Evolutionary conservation across 1,140 invertebrate species (phyloP), one percentile per base, ranked within the genome.

Genomic region (Elysia chlorotica): DNA sequence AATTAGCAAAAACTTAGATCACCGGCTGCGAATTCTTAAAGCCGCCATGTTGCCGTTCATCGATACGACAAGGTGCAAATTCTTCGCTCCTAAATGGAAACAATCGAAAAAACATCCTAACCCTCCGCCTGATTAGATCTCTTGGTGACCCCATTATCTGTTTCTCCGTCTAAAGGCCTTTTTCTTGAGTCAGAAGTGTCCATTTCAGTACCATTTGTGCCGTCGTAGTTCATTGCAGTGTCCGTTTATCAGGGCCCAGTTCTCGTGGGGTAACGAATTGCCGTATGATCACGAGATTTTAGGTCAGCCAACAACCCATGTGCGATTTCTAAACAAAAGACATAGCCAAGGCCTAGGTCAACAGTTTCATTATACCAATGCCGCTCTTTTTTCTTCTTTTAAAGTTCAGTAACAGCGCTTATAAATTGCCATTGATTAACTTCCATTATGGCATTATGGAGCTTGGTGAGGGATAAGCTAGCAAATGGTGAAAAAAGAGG

Each of bases 51-150:
- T 85, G 79, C 76, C 71, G 71, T 71, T 71, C 59, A 62, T 63
- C 59, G 38, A 63, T 63, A 62, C 41, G 59, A 62, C 57, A 71
- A 63, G 59, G 56, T 71, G 69, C 69, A 71, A 62, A 62, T 62
- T 71, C 59, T 71, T 71, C 69, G 69, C 59, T 71, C 35, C 57
- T 71, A 71, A 35, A 75, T 48, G 71, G 73, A 75, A 73, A 81
- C 36, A 73, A 75, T 74, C 71, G 38, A 80, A 78, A 63, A 79
- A 74, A 68, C 74, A 72, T 71, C 65, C 82, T 83, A 79, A 95
- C 93, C 93, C 92, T 92, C 92, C 85, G 93, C 94, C 88, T 94
- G 94, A 89, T 95, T 93, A 75, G 94, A 95, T 87, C 93, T 91
- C 89, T 95, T 95, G 76, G 93, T 93, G 80, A 93, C 92, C 79